Evolutionary conservation across 1,140 invertebrate genomes (phyloP).

Genomic region (Galleria mellonella): DNA sequence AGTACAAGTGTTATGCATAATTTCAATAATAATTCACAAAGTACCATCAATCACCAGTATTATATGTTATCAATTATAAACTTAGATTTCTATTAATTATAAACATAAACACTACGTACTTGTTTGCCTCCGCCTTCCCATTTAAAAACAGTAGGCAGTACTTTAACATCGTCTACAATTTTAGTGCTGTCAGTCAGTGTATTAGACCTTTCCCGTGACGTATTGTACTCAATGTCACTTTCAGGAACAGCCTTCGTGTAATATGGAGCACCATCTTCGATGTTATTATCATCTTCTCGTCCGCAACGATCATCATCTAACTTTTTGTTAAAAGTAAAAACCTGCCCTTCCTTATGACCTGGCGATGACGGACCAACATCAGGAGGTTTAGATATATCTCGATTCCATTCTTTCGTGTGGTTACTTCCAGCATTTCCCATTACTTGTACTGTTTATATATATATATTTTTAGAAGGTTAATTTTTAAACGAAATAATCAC

Average conservation of each 20-base stretch:
- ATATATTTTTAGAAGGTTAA: neutral
- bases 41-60: no score
- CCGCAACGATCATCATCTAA: slow-evolving; percentile 77
- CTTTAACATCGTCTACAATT: slow-evolving; percentile 74
- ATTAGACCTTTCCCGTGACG: slow-evolving; percentile 79
- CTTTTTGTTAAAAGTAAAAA: slow-evolving; percentile 90
- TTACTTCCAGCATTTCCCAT: slow-evolving; percentile 88
- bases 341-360: slow-evolving; percentile 82
- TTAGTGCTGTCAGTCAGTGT: slow-evolving; percentile 81
- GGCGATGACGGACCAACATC: slow-evolving; percentile 80
- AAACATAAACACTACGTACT: slow-evolving; percentile 20
- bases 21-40: no score
- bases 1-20: no score
- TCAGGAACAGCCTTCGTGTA: slow-evolving; percentile 79
- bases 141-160: slow-evolving; percentile 96
- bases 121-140: slow-evolving; percentile 97
- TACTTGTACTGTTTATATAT: no score
- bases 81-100: no score
- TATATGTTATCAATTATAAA: no score
- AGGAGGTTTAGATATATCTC: slow-evolving; percentile 64
- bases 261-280: slow-evolving; percentile 88
- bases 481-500: no score
- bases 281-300: slow-evolving; percentile 74
- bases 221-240: slow-evolving; percentile 71
- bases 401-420: slow-evolving; percentile 79